These are phyloP conservation scores for Centroberyx gerrardi DNA, from an alignment of 2,797 vertebrate species.

Conservation along the genomic window DNA sequence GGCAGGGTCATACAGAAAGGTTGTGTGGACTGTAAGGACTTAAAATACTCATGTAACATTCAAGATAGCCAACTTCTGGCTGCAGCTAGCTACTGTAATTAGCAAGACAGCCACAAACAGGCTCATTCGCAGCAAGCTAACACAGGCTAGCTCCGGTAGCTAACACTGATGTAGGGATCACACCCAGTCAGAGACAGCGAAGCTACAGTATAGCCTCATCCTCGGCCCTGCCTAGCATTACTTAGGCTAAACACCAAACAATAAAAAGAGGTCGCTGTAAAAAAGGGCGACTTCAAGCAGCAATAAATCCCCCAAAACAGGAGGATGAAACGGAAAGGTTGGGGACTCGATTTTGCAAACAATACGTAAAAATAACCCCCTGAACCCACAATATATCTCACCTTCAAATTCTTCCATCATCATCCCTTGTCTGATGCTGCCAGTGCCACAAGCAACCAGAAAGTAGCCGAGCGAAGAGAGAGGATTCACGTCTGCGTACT, in stretches of 20 bases:
- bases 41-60: no score
- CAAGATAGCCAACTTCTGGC: not conserved
- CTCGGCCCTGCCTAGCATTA: constrained; percentile 66
- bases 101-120: not conserved
- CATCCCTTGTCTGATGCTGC: constrained; percentile 54
- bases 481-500: rapidly evolving
- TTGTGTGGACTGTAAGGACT: no score
- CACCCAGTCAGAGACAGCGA: constrained; percentile 44
- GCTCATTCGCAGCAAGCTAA: constrained; percentile 45
- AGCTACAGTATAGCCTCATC: constrained; percentile 59
- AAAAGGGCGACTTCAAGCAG: not conserved
- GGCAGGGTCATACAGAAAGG: no score
- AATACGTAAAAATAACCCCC: not conserved
- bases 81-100: not conserved
- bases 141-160: constrained; percentile 22
- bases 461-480: not conserved
- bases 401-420: constrained; percentile 80
- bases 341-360: not conserved
- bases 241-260: constrained; percentile 65
- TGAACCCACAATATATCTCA: constrained; percentile 40
- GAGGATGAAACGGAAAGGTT: rapidly evolving
- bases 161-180: constrained; percentile 46
- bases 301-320: rapidly evolving
- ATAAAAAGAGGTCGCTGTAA: constrained; percentile 41
- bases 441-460: constrained; percentile 22